phyloP scores from a whole-genome alignment of 1,140 invertebrate genomes.

The Glossosoma conforme region DNA sequence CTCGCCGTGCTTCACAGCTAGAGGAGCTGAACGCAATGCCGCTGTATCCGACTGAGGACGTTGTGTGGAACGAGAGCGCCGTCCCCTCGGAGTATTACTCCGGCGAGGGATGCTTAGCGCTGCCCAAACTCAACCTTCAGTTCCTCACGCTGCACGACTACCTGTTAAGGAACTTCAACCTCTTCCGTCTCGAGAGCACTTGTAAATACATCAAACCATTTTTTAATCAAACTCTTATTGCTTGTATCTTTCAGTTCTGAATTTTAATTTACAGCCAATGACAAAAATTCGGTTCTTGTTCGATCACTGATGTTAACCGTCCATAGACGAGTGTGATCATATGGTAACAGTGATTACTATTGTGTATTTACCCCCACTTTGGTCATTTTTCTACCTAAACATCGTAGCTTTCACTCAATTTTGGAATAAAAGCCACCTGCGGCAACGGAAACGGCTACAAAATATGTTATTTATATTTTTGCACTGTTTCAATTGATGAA shows the following conservation, averaged over 20 bases:
- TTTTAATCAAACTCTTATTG: background rate
- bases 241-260: background rate
- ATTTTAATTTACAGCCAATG: too few species aligned
- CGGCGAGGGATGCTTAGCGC: conserved; percentile 88
- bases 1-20: conserved; percentile 84
- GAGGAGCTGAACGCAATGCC: conserved; percentile 97
- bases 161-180: conserved; percentile 92
- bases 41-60: conserved; percentile 94
- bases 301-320: too few species aligned
- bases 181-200: conserved; percentile 97
- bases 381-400: too few species aligned
- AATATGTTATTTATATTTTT: too few species aligned
- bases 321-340: too few species aligned
- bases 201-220: conserved; percentile 59
- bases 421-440: too few species aligned
- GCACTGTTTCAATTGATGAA: too few species aligned
- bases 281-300: too few species aligned
- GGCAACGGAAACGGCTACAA: too few species aligned
- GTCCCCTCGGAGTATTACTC: conserved; percentile 97
- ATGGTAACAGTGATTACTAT: too few species aligned
- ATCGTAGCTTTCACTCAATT: too few species aligned
- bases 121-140: conserved; percentile 97
- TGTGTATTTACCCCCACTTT: too few species aligned
- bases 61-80: conserved; percentile 99
- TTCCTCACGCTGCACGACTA: conserved; percentile 99